A percentile compares a stretch with the other conserved stretches of the same genome.
phyloP scores from a whole-genome alignment of 1,140 invertebrate genomes.

The Homarus americanus region DNA sequence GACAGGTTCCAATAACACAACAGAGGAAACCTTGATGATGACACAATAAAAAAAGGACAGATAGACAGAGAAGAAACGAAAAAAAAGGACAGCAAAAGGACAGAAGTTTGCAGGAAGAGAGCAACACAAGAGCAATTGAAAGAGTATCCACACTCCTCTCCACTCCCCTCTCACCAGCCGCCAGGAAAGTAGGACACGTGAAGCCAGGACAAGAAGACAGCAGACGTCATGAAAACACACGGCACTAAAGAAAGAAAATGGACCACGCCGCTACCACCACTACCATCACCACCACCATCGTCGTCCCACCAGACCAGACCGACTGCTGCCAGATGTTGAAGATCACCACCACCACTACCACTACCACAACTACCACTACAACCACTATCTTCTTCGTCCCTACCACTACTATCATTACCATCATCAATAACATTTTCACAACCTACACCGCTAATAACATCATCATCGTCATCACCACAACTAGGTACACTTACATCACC shows the following conservation, averaged over 20 bases:
- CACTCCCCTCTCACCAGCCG: no score
- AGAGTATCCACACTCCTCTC: background rate
- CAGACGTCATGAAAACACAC: conserved; percentile 32
- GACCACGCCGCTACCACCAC: background rate
- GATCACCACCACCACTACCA: background rate
- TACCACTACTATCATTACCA: background rate
- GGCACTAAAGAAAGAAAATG: conserved; percentile 35
- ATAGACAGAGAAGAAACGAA: conserved; percentile 32
- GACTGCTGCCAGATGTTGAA: background rate
- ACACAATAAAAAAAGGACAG: no score
- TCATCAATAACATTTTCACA: background rate
- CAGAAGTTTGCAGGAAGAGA: background rate
- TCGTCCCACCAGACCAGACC: background rate
- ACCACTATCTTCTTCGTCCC: background rate
- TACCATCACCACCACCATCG: background rate
- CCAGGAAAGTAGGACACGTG: background rate
- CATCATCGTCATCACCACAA: background rate
- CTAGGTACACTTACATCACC: background rate
- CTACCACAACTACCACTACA: background rate
- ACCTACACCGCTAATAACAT: background rate
- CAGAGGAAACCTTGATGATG: no score
- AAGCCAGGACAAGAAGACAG: background rate
- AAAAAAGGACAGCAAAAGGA: conserved; percentile 24
- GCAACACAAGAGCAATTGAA: background rate
- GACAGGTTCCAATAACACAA: no score